A percentile compares a stretch with the other conserved stretches of the same genome.
Conservation (phyloP, 2,888 invertebrate species). For the Diarsia mendica region DNA sequence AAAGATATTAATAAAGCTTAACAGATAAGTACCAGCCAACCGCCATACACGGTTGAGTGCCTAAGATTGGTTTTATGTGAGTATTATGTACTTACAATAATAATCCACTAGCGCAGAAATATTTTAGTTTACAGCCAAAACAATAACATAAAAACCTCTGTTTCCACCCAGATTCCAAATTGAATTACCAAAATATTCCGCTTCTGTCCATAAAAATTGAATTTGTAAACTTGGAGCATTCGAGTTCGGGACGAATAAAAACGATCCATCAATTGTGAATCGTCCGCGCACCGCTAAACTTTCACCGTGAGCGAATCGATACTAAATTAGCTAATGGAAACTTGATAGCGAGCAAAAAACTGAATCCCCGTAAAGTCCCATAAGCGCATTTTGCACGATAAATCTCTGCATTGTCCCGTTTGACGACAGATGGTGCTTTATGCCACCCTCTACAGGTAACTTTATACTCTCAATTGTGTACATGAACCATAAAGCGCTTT, state of each 20-base stretch:
- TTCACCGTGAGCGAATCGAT: constrained; percentile 83
- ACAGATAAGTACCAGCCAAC: not conserved
- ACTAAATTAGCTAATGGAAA: constrained; percentile 90
- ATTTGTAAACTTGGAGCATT: constrained; percentile 81
- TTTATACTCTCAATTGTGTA: constrained; percentile 73
- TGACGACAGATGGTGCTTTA: constrained; percentile 85
- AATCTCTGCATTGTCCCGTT: constrained; percentile 84
- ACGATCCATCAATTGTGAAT: constrained; percentile 87
- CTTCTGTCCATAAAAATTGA: constrained; percentile 82
- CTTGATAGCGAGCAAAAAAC: constrained; percentile 89
- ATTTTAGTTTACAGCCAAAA: constrained; percentile 30
- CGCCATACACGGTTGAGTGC: not conserved
- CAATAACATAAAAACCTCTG: constrained; percentile 54
- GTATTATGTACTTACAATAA: not conserved
- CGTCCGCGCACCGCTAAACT: constrained; percentile 76
- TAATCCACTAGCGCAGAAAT: constrained; percentile 6
- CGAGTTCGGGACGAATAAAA: constrained; percentile 84
- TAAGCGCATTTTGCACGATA: constrained; percentile 86
- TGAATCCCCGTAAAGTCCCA: constrained; percentile 82
- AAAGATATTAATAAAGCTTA: constrained; percentile 14
- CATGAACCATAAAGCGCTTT: constrained; percentile 69
- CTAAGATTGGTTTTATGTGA: not conserved
- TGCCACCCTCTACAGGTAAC: constrained; percentile 84
- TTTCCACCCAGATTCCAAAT: constrained; percentile 68
- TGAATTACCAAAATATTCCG: constrained; percentile 76